Percentiles rank a stretch among this genome's conserved stretches.
These are phyloP conservation scores for Holotrichia oblita DNA, from an alignment of 1,140 invertebrate species.

Conservation along the genomic window DNA sequence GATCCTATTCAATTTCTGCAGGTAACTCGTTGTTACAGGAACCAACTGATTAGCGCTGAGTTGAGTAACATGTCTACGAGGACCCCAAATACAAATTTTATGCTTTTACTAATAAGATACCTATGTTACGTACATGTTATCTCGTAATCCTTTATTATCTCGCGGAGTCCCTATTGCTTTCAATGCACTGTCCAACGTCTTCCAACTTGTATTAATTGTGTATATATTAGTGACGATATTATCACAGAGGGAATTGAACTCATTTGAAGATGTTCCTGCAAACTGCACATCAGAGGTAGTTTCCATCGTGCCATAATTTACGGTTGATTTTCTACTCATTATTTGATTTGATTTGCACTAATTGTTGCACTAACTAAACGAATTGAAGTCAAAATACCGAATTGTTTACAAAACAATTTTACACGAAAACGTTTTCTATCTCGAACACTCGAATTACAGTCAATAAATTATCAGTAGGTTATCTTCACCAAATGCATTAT, in stretches of 20 bases:
- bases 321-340: constrained; percentile 38
- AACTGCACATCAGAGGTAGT: constrained; percentile 53
- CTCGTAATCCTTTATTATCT: constrained; percentile 73
- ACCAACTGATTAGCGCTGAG: constrained; percentile 80
- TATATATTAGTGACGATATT: constrained; percentile 83
- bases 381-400: too few species aligned
- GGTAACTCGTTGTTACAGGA: constrained; percentile 75
- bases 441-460: background rate
- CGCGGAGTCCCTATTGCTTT: constrained; percentile 80
- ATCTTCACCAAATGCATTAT: constrained; percentile 3
- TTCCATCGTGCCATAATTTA: constrained; percentile 57
- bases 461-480: constrained; percentile 26
- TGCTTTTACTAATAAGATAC: background rate
- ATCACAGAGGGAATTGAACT: constrained; percentile 78
- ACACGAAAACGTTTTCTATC: background rate
- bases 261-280: constrained; percentile 74
- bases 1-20: constrained; percentile 74
- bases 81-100: constrained; percentile 50
- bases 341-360: background rate
- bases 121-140: constrained; percentile 68
- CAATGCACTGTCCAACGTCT: constrained; percentile 75
- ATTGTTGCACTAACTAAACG: constrained; percentile 28
- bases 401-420: background rate
- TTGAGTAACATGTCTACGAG: constrained; percentile 78
- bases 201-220: constrained; percentile 75